Conservation (phyloP, 2,797 vertebrate species). For the Parotocinclus haroldoi region DNA sequence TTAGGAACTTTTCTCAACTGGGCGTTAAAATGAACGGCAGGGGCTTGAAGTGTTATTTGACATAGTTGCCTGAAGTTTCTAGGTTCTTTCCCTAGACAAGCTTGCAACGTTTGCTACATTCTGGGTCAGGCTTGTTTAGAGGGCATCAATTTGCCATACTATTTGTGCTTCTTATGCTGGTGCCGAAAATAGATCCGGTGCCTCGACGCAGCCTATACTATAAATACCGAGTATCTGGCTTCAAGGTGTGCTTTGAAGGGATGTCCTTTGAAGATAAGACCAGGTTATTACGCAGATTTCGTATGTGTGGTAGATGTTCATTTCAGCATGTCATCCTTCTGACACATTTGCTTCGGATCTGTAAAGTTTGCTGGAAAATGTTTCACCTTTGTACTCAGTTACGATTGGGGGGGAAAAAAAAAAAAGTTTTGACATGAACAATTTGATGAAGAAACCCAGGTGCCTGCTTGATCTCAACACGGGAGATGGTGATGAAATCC, state of each 20-base stretch:
- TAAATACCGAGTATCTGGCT: conserved; percentile 17
- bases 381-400: no score
- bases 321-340: background rate
- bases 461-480: background rate
- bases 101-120: no score
- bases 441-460: no score
- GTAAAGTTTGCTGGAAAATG: no score
- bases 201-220: conserved; percentile 14
- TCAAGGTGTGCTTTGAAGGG: conserved; percentile 31
- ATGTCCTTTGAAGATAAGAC: conserved; percentile 35
- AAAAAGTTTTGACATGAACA: no score
- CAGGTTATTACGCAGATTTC: conserved; percentile 7
- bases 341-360: background rate
- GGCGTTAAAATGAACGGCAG: no score
- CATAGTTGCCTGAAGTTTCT: no score
- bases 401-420: no score
- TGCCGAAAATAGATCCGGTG: no score
- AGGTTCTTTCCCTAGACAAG: no score
- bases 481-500: background rate
- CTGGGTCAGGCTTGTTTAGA: no score
- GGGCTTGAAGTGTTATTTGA: no score
- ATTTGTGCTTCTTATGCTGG: conserved; percentile 2
- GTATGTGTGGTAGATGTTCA: background rate
- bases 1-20: background rate
- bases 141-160: background rate